These are phyloP conservation scores for Zygaena filipendulae DNA, from an alignment of 2,888 invertebrate species.

Conservation along the genomic window DNA sequence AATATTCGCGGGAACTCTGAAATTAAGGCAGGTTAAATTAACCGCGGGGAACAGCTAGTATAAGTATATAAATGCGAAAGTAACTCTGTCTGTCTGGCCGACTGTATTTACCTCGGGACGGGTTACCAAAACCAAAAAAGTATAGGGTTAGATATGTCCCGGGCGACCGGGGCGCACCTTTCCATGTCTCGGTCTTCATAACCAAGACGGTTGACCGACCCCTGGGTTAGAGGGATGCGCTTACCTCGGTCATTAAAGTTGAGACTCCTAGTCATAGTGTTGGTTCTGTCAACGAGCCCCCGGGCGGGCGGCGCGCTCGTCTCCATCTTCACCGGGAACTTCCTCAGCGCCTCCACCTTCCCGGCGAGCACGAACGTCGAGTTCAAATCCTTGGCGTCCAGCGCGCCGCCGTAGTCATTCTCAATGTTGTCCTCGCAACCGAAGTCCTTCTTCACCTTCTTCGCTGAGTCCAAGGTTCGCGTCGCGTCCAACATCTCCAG, in stretches of 20 bases:
- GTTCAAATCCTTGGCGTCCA: conserved; percentile 48
- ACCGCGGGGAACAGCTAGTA: no score
- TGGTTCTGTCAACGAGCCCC: conserved; percentile 44
- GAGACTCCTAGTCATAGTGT: conserved; percentile 33
- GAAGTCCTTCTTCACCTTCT: conserved; percentile 40
- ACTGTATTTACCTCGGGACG: no score
- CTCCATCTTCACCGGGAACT: conserved; percentile 24
- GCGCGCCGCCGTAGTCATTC: conserved; percentile 23
- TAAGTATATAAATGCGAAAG: no score
- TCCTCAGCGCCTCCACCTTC: conserved; percentile 33
- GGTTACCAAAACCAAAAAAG: no score
- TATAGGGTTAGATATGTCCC: no score
- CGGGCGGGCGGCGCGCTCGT: conserved; percentile 28
- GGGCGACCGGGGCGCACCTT: no score
- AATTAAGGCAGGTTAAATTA: no score
- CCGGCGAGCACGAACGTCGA: conserved; percentile 54
- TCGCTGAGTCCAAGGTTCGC: conserved; percentile 37
- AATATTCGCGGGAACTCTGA: no score
- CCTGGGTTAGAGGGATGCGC: no score
- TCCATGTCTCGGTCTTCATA: no score
- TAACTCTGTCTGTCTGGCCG: no score
- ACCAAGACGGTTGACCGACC: no score
- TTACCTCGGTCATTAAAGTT: conserved; percentile 43
- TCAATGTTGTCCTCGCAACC: conserved; percentile 28
- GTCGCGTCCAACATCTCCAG: conserved; percentile 41